A percentile compares a stretch with the other conserved stretches of the same genome.
Evolutionary conservation across 2,797 vertebrate genomes (phyloP).

Genomic region (Paratrypauchen microcephalus): DNA sequence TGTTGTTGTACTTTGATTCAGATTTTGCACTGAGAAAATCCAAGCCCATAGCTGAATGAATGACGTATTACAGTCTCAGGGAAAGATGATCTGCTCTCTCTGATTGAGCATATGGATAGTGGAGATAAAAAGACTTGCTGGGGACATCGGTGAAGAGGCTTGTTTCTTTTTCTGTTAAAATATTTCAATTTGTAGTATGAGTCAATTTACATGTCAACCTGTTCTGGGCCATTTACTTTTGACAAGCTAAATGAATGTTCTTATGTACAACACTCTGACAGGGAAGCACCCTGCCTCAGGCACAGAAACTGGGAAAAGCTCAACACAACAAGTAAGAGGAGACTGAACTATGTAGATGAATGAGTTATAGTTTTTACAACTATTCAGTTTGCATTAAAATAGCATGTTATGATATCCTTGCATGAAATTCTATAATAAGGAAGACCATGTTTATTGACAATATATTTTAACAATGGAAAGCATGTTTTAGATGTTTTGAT

Average conservation of each 20-base stretch:
- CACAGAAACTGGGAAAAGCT: not conserved
- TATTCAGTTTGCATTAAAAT: too few relatives aligned
- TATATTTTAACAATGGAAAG: too few relatives aligned
- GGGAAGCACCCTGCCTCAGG: not conserved
- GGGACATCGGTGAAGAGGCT: constrained; percentile 5
- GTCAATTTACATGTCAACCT: not conserved
- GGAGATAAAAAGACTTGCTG: constrained; percentile 50
- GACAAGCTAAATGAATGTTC: not conserved
- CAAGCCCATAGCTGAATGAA: constrained; percentile 26
- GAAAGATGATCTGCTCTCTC: constrained; percentile 54
- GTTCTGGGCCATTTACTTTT: not conserved
- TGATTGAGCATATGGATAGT: constrained; percentile 65
- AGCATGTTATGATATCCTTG: too few relatives aligned
- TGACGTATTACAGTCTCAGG: constrained; percentile 44
- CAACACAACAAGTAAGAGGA: not conserved
- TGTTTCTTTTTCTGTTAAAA: constrained; percentile 10
- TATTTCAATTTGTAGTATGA: not conserved
- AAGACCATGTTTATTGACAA: too few relatives aligned
- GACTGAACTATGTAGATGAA: too few relatives aligned
- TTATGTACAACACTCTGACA: not conserved
- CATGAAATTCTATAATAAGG: too few relatives aligned
- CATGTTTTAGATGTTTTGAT: too few relatives aligned
- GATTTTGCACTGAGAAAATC: constrained; percentile 22
- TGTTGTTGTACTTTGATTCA: constrained; percentile 66
- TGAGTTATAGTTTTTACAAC: too few relatives aligned